Conservation (phyloP, 2,113 vertebrate genomes). For the rat (Rattus norvegicus) region GRCr8 NC_086021.1:175686001-175686500, state of each 20-base stretch:
- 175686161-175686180: background rate
- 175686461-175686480: too few species aligned
- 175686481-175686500: background rate
- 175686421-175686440: too few species aligned
- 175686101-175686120: background rate
- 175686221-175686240: background rate
- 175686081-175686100: background rate
- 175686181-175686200: too few species aligned
- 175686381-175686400: background rate
- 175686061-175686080: background rate
- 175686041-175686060: background rate
- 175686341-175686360: background rate
- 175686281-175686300: background rate
- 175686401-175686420: background rate
- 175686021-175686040: background rate
- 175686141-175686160: background rate
- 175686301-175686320: background rate
- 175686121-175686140: background rate
- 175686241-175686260: background rate
- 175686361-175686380: background rate
- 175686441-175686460: background rate
- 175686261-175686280: background rate
- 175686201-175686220: too few species aligned
- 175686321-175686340: background rate
- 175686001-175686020: background rate